Base-by-base conservation (phyloP, 2,797 vertebrate species). In the Mormyrus hasselquistii region DNA sequence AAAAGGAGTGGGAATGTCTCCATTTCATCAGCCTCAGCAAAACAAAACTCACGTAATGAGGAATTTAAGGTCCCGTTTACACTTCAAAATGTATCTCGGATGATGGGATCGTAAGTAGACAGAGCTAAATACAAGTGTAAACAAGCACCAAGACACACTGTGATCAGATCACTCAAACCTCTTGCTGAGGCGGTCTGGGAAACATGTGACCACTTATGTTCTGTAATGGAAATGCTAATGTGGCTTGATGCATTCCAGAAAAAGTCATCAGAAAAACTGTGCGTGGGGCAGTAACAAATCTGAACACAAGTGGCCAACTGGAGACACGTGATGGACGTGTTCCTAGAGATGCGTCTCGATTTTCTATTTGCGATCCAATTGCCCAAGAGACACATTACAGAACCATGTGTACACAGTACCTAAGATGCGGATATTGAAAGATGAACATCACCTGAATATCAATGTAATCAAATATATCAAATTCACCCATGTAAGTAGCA, bases 401-500 rank as follows among this genome's bases (percentile, higher is more conserved):
- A 69, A 69, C 62, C 9, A 34, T 3, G 62, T 69, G 62, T 69
- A 69, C 22, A 69, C 62, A 69, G 62, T 69, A 25, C 62, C 6
- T 76, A 38, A 6, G 34, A 41, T 44, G 38, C 1, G 5, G 7
- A 52, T 83, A 9, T 62, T 92, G 92, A 94, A 93, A 94, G 92
- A 89, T 93, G 91, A 90, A 92, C 90, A 91, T 89, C 89, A 91
- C 73, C 57, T 92, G 93, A 93, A 91, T 89, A 89, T 91, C 92
- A 86, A 88, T 65, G 83, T 94, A 94, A 94, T 94, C 93, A 94
- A 93, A 88, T 87, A 94, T 89, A 91, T 95, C 94, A 94, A 25
- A 50, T 47, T 84, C 47, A 95, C 93, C 95, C 95, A 94, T 95
- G 92, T 90, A 92, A 94, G 25, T 69, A 69, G 62, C 73, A 38